Evolutionary conservation across 2,888 invertebrate genomes (phyloP).

Genomic region (Apeira syringaria): DNA sequence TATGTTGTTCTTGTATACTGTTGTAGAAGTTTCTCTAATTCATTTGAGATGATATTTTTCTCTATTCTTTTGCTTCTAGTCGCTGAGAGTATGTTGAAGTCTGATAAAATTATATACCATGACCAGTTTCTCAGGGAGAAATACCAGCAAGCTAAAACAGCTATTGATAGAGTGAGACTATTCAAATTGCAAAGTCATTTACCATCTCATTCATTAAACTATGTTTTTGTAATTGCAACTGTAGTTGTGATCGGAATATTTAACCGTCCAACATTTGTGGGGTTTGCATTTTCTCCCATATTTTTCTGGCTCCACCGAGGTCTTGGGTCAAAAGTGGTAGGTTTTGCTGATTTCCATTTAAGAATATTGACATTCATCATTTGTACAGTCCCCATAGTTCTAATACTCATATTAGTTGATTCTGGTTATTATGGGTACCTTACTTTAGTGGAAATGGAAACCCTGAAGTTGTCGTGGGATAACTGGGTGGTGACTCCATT

Average conservation of each 20-base stretch:
- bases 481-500: slow-evolving; percentile 95
- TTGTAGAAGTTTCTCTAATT: slow-evolving; percentile 94
- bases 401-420: slow-evolving; percentile 88
- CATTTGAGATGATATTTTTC: slow-evolving; percentile 92
- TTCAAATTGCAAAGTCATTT: slow-evolving; percentile 88
- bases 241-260: slow-evolving; percentile 91
- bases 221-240: slow-evolving; percentile 86
- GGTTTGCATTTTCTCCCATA: slow-evolving; percentile 92
- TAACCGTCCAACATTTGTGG: slow-evolving; percentile 95
- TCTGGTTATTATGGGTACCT: slow-evolving; percentile 92
- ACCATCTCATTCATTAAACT: slow-evolving; percentile 88
- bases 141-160: slow-evolving; percentile 86
- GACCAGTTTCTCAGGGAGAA: slow-evolving; percentile 88
- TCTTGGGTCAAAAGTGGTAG: slow-evolving; percentile 87
- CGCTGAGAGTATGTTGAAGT: slow-evolving; percentile 88
- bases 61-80: slow-evolving; percentile 89
- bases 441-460: slow-evolving; percentile 88
- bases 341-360: slow-evolving; percentile 89
- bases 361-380: slow-evolving; percentile 87
- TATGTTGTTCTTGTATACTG: slow-evolving; percentile 93
- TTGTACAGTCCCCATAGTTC: slow-evolving; percentile 85
- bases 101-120: slow-evolving; percentile 88
- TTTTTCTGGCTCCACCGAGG: slow-evolving; percentile 95
- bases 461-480: slow-evolving; percentile 86
- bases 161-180: slow-evolving; percentile 89